Conservation (phyloP, 1,140 invertebrate species). For the Conus betulinus region DNA sequence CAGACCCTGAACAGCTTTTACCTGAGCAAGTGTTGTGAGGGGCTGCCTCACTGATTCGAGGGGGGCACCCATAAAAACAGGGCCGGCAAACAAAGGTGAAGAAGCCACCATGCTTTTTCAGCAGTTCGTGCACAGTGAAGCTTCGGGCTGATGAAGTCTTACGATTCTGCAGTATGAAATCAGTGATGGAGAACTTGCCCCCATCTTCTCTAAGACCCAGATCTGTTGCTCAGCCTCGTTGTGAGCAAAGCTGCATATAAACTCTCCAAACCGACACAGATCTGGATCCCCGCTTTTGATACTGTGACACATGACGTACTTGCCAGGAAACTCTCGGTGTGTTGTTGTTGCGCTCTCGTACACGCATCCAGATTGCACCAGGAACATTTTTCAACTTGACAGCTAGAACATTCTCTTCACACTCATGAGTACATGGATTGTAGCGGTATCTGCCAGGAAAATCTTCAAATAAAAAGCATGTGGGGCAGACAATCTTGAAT, state of each 20-base stretch:
- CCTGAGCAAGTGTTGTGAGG: conserved; percentile 19
- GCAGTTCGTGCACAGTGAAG: conserved; percentile 54
- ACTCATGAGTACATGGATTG: conserved; percentile 52
- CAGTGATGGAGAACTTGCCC: conserved; percentile 63
- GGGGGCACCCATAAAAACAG: conserved; percentile 61
- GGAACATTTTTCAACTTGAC: conserved; percentile 43
- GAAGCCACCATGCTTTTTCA: conserved; percentile 60
- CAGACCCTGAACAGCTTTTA: not conserved
- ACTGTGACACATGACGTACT: conserved; percentile 66
- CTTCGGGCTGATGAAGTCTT: conserved; percentile 37
- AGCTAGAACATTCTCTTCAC: conserved; percentile 65
- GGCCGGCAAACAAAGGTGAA: conserved; percentile 66
- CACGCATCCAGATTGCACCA: conserved; percentile 50
- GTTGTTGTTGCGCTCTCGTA: conserved; percentile 66
- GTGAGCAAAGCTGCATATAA: conserved; percentile 70
- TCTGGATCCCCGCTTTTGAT: conserved; percentile 42
- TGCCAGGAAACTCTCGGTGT: conserved; percentile 63
- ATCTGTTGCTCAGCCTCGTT: conserved; percentile 63
- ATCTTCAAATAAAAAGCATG: conserved; percentile 54
- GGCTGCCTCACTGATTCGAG: conserved; percentile 45
- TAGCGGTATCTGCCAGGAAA: conserved; percentile 54
- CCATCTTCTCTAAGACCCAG: conserved; percentile 71
- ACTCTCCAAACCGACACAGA: conserved; percentile 59
- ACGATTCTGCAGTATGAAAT: conserved; percentile 66
- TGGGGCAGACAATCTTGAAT: conserved; percentile 61